These are phyloP conservation scores for Bhutanitis thaidina DNA, from an alignment of 2,888 invertebrate genomes.

Conservation along the genomic window DNA sequence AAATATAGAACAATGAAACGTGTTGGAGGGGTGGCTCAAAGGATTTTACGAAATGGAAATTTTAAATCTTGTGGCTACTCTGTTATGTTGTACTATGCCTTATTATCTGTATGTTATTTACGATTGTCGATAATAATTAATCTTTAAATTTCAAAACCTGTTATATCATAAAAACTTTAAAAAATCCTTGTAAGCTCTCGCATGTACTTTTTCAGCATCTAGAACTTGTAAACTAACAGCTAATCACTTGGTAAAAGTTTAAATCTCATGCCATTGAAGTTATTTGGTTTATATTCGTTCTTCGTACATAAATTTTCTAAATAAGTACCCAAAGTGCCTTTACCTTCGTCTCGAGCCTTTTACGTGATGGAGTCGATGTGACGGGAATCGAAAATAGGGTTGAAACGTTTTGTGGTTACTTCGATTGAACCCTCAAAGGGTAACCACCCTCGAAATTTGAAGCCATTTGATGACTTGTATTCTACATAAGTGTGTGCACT, in stretches of 20 bases:
- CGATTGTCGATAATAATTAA: no score
- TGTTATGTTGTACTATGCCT: no score
- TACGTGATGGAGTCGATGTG: constrained; percentile 63
- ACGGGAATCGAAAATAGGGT: constrained; percentile 68
- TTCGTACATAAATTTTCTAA: constrained; percentile 35
- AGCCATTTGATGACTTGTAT: constrained; percentile 48
- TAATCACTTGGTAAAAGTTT: neutral
- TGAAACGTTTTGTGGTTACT: constrained; percentile 72
- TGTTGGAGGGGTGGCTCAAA: constrained; percentile 15
- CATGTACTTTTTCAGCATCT: no score
- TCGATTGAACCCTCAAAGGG: constrained; percentile 69
- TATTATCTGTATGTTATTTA: no score
- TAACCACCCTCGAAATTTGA: constrained; percentile 59
- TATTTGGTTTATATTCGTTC: constrained; percentile 25
- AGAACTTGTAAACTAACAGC: no score
- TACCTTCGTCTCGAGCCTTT: constrained; percentile 46
- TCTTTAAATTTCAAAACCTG: no score
- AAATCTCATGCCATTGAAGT: constrained; percentile 25
- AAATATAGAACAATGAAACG: constrained; percentile 28
- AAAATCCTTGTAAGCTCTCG: no score
- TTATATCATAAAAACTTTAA: no score
- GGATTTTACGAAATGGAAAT: constrained; percentile 13
- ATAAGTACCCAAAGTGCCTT: constrained; percentile 48
- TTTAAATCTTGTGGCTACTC: constrained; percentile 9
- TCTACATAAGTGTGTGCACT: constrained; percentile 40